Conservation (phyloP, 2,113 vertebrate genomes). For the Miniopterus natalensis region DNA sequence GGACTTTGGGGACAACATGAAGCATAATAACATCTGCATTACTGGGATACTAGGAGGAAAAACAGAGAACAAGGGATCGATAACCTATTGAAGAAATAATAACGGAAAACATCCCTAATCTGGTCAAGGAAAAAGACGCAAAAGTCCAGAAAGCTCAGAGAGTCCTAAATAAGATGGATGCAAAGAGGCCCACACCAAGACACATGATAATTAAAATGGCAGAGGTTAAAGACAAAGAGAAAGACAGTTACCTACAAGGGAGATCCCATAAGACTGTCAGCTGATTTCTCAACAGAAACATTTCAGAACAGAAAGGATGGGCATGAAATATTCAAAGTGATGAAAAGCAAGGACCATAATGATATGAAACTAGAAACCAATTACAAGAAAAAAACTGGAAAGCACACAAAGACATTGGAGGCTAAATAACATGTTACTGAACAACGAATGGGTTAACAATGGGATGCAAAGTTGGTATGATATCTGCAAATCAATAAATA, state of each 20-base stretch:
- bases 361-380: background rate
- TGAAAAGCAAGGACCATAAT: background rate
- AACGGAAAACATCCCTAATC: background rate
- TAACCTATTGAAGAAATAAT: background rate
- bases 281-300: background rate
- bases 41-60: background rate
- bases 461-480: background rate
- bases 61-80: background rate
- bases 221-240: background rate
- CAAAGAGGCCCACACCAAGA: background rate
- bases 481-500: background rate
- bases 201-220: background rate
- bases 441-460: background rate
- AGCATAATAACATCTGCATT: background rate
- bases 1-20: background rate
- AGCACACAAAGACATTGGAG: background rate
- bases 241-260: background rate
- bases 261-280: background rate
- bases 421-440: background rate
- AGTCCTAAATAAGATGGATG: background rate
- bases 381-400: background rate
- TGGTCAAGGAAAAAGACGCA: background rate
- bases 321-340: background rate
- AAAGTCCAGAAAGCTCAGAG: background rate
- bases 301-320: background rate